phyloP scores from a whole-genome alignment of 2,888 invertebrate species.

The Epistrophe eligans region DNA sequence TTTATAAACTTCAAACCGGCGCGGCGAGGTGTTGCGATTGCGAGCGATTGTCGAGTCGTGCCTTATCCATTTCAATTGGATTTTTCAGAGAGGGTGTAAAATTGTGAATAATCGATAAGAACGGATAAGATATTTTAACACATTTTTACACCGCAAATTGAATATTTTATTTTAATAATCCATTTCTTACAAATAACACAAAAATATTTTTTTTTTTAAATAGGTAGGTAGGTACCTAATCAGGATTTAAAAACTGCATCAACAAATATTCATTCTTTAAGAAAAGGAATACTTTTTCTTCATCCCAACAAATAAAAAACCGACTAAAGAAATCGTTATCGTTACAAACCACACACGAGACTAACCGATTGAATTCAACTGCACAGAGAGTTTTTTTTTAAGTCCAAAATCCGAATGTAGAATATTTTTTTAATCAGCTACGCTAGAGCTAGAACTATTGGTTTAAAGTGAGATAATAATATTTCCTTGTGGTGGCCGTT shows the following conservation, averaged over 20 bases:
- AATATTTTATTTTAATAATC: background rate
- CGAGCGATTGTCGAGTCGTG: background rate
- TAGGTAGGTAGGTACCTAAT: background rate
- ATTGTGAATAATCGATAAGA: conserved; percentile 57
- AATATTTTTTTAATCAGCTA: conserved; percentile 9
- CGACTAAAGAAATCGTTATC: background rate
- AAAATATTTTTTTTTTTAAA: background rate
- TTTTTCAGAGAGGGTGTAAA: background rate
- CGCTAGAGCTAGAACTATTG: background rate
- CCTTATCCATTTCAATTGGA: conserved; percentile 21
- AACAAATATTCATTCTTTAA: background rate
- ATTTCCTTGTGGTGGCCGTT: conserved; percentile 35
- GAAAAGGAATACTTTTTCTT: background rate
- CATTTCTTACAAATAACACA: background rate
- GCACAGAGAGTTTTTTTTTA: background rate
- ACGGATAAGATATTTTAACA: conserved; percentile 14
- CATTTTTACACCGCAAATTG: background rate
- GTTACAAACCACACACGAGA: background rate
- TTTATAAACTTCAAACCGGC: background rate
- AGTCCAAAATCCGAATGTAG: conserved; percentile 12
- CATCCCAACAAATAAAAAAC: background rate
- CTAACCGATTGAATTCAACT: conserved; percentile 17
- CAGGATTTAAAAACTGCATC: background rate
- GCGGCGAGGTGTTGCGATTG: background rate
- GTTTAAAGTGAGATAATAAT: conserved; percentile 29